These are phyloP conservation scores for Eleginops maclovinus DNA, from an alignment of 2,113 vertebrate genomes.

Conservation along the genomic window DNA sequence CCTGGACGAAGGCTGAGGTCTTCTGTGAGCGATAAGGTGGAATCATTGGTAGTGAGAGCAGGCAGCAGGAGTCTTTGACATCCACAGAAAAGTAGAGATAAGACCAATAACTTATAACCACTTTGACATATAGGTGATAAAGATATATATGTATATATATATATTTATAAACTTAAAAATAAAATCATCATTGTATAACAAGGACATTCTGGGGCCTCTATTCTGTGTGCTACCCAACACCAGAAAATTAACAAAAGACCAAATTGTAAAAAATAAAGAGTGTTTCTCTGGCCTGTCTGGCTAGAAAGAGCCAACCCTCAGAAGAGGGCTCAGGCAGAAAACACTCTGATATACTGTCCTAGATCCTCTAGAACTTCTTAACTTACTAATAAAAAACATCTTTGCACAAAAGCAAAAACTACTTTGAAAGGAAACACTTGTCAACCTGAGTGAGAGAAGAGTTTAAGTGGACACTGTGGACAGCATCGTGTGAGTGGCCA, in stretches of 20 bases:
- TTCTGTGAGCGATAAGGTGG: slow-evolving; percentile 74
- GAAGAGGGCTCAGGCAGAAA: slow-evolving; percentile 50
- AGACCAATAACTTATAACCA: slow-evolving; percentile 77
- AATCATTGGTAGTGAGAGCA: slow-evolving; percentile 79
- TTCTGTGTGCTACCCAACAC: slow-evolving; percentile 74
- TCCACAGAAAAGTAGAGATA: slow-evolving; percentile 64
- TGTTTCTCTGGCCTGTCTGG: slow-evolving; percentile 52
- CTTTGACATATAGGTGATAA: slow-evolving; percentile 68
- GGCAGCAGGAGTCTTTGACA: slow-evolving; percentile 78
- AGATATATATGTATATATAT: slow-evolving; percentile 65
- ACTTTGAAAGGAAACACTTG: slow-evolving; percentile 85
- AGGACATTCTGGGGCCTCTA: slow-evolving; percentile 70
- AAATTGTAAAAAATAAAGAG: slow-evolving; percentile 47
- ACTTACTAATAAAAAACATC: slow-evolving; percentile 72
- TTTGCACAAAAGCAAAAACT: slow-evolving; percentile 81
- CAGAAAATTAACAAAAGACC: slow-evolving; percentile 62
- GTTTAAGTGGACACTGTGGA: slow-evolving; percentile 79
- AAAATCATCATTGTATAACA: slow-evolving; percentile 68
- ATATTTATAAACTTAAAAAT: slow-evolving; percentile 67
- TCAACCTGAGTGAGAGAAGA: slow-evolving; percentile 92
- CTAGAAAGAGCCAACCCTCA: slow-evolving; percentile 42
- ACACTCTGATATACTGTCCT: slow-evolving; percentile 47
- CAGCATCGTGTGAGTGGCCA: slow-evolving; percentile 60
- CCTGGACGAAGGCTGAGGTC: slow-evolving; percentile 80
- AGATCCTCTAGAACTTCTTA: slow-evolving; percentile 70